Conservation (phyloP, 2,888 invertebrate species). For the Allygus modestus region DNA sequence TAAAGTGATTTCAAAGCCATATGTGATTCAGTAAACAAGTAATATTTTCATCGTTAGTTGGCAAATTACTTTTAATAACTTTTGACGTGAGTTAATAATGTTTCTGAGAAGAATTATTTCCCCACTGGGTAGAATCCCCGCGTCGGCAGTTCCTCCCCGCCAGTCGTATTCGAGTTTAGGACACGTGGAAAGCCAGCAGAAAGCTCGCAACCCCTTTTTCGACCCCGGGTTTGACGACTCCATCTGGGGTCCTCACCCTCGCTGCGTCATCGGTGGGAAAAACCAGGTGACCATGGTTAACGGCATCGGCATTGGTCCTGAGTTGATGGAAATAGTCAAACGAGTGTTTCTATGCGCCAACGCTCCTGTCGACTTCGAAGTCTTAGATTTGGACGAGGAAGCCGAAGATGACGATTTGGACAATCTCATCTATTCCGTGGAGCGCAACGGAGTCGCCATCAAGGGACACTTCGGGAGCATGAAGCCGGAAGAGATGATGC, state of each 20-base stretch:
- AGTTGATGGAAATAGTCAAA: conserved; percentile 38
- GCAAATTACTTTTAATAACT: no score
- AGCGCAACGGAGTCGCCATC: conserved; percentile 58
- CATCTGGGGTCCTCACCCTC: conserved; percentile 12
- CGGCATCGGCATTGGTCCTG: conserved; percentile 50
- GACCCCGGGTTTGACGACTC: conserved; percentile 43
- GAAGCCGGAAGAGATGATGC: not conserved
- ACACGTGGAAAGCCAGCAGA: not conserved
- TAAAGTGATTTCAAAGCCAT: no score
- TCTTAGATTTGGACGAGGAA: not conserved
- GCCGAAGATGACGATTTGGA: conserved; percentile 34
- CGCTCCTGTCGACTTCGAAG: conserved; percentile 53
- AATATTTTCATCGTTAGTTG: no score
- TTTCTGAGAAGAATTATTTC: not conserved
- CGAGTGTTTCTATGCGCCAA: not conserved
- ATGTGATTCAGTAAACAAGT: no score
- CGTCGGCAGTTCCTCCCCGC: not conserved
- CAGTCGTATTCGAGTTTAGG: not conserved
- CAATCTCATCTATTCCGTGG: conserved; percentile 44
- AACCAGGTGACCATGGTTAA: conserved; percentile 48
- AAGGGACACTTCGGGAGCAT: conserved; percentile 7
- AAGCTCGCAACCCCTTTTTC: conserved; percentile 2
- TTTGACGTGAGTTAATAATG: no score
- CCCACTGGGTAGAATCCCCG: not conserved
- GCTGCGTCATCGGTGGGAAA: not conserved